Evolutionary conservation across 2,113 vertebrate genomes (phyloP), one percentile per base, ranked within the genome.

Genomic region (Gymnobelideus leadbeateri): DNA sequence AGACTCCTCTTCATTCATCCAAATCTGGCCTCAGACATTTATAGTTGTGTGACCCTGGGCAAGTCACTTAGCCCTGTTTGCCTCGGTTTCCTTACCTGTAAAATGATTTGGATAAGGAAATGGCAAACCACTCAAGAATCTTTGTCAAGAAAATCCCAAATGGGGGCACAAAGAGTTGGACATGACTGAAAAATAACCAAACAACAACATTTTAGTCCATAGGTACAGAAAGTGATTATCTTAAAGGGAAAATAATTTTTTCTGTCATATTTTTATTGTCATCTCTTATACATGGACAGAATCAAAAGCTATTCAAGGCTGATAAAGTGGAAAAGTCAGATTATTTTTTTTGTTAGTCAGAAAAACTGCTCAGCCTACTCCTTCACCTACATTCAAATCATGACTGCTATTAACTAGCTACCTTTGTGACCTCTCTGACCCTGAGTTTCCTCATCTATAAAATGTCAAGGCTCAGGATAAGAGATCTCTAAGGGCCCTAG

Each of bases 321-420:
- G 16, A 43, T 8, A 84, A 26, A 47, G 25, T 12, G n/a, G 51
- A 90, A 53, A 94, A 25, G 92, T 16, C 25, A 93, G 92, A 61
- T 61, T 61, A 61, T 61, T 61, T 61, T 57, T 57, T 26, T 54
- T 3, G 8, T 7, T 54, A 93, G 43, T 16, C 68, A 89, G 46
- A 96, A 51, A 93, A 92, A 95, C 55, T 77, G 47, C 19, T 92
- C 68, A 89, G 23, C 3, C 46, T 50, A 46, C 14, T 91, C 31
- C 14, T 43, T 84, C 68, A 84, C n/a, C 37, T 43, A 43, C 1
- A 84, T 23, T 84, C 68, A 43, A n/a, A 84, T 84, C 68, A 84
- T 84, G 68, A 16, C n/a, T 84, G 68, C 16, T 84, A 84, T 84
- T 84, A 84, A 84, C 57, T 68, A 37, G 9, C n/a, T 23, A 8